Percentiles rank a stretch among this genome's conserved stretches.
Evolutionary conservation across 2,797 vertebrate genomes (phyloP).

Genomic region (Prionace glauca): DNA sequence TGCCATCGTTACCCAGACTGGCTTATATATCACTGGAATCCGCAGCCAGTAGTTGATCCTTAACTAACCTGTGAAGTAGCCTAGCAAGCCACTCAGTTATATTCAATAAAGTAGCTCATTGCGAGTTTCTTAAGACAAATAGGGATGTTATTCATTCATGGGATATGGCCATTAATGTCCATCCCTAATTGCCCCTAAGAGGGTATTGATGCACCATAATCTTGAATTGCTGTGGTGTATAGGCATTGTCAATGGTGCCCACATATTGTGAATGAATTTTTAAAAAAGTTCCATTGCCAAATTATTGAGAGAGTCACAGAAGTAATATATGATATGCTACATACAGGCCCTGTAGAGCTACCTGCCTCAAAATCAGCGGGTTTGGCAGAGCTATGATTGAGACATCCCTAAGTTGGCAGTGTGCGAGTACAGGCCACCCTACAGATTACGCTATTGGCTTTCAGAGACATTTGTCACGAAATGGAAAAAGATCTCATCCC

Average conservation of each 20-base stretch:
- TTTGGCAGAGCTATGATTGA: not conserved
- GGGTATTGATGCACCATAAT: no score
- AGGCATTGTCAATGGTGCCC: not conserved
- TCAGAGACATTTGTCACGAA: not conserved
- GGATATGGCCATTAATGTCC: no score
- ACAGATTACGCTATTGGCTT: not conserved
- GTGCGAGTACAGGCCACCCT: not conserved
- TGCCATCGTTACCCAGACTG: no score
- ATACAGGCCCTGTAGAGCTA: not conserved
- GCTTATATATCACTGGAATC: no score
- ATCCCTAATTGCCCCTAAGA: no score
- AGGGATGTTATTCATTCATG: no score
- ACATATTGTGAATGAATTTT: not conserved
- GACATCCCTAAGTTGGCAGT: no score
- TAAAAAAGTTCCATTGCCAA: not conserved
- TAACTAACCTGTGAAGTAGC: no score
- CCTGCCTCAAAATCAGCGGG: not conserved
- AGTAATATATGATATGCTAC: not conserved
- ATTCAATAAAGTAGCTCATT: no score
- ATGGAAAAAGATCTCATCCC: not conserved
- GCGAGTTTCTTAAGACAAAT: no score
- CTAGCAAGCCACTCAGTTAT: no score
- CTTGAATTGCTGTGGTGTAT: not conserved
- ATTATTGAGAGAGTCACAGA: not conserved
- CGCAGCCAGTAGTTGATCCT: no score